Evolutionary conservation across 2,797 vertebrate species (phyloP), one percentile per base, ranked within the genome.

Genomic region (Trachurus trachurus): DNA sequence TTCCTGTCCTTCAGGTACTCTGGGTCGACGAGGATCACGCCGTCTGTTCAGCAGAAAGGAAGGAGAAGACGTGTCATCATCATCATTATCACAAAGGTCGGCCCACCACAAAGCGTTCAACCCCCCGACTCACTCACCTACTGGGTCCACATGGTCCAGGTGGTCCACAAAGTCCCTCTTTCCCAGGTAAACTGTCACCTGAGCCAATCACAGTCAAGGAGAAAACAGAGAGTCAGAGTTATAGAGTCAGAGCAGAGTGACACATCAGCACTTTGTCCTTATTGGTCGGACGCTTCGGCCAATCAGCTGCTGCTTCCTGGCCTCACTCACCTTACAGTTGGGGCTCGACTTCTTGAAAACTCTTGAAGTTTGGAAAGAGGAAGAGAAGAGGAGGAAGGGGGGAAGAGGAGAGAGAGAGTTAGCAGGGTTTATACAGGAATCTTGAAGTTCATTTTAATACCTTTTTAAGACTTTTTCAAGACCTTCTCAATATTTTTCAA

Each of bases 341-440:
- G 96, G 95, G 87, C 96, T 97, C 71, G 97, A 98, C 94, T 99
- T 98, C 96, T 97, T 99, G 88, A 97, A 98, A 63, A 98, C 97
- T 92, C 97, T 99, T 91, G 53, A 77, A 2, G 64, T 52, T 45
- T 12, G 22, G 63, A 82, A 62, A 81, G 29, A 76, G 60, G 80
- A 64, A 64, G 82, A 86, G 65, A 82, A 34, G 58, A 29, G 69
- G 22, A 1, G 15, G 47, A 4, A 26, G 26, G 69, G 22, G 1
- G 15, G 47, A 4, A 26, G 26, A 26, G 1, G 31, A 31, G 26
- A 59, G 9, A 52, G 6, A 34, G 11, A 56, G 22, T 4, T n/a
- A n/a, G n/a, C n/a, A n/a, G n/a, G n/a, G n/a, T n/a, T n/a, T n/a
- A n/a, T n/a, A n/a, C n/a, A n/a, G n/a, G n/a, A n/a, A n/a, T n/a